phyloP scores from a whole-genome alignment of 2,113 vertebrate species.

The Mesembrinibis cayennensis region DNA sequence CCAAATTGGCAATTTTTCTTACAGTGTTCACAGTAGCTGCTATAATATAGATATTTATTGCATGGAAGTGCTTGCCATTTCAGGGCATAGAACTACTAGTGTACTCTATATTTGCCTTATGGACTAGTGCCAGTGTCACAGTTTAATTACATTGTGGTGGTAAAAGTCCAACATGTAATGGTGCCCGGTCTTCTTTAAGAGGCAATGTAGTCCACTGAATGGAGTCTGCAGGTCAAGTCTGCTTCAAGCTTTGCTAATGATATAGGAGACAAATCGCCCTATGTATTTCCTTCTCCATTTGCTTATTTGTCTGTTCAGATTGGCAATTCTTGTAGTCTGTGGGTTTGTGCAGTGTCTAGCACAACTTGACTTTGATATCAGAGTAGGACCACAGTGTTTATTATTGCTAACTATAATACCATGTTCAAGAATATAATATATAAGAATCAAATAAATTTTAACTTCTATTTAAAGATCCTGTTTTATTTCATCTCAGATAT shows the following conservation, averaged over 20 bases:
- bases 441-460: not conserved
- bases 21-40: not conserved
- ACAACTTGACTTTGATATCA: not conserved
- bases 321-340: not conserved
- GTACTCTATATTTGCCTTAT: not conserved
- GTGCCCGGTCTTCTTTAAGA: not conserved
- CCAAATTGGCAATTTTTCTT: not conserved
- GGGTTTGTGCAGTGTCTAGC: not conserved
- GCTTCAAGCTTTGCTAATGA: not conserved
- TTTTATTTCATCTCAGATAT: not conserved
- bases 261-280: not conserved
- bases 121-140: not conserved
- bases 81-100: too few relatives aligned
- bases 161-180: not conserved
- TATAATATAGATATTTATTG: not conserved
- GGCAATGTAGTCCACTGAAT: not conserved
- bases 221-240: not conserved
- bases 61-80: not conserved
- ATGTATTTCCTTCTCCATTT: not conserved
- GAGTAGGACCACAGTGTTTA: not conserved
- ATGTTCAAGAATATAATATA: rapidly evolving
- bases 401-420: not conserved
- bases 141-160: not conserved
- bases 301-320: not conserved
- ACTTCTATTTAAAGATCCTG: not conserved